These are phyloP conservation scores for Aplidium turbinatum DNA, from an alignment of 23 tunicate genomes.

Conservation along the genomic window DNA sequence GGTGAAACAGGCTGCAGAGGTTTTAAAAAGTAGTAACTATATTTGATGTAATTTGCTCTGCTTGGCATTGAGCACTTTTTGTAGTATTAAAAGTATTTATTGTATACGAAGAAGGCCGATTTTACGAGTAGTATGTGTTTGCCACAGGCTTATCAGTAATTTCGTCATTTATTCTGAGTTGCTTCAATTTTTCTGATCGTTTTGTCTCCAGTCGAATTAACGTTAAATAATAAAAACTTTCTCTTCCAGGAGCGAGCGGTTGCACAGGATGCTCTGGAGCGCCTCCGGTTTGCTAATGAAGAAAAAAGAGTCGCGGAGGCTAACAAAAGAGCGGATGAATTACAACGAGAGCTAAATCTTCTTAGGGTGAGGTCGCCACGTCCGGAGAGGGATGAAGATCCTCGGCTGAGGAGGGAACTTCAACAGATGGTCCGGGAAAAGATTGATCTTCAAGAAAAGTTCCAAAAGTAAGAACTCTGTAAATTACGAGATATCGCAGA, in stretches of 20 bases:
- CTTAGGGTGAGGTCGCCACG: slow-evolving; percentile 18
- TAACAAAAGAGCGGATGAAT: slow-evolving; percentile 36
- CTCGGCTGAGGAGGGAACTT: slow-evolving; percentile 13
- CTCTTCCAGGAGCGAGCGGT: slow-evolving; percentile 47
- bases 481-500: no score
- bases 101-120: no score
- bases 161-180: no score
- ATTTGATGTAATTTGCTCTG: no score
- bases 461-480: not conserved
- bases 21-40: no score
- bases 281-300: slow-evolving; percentile 49
- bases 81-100: no score
- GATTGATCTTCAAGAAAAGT: slow-evolving; percentile 24
- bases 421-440: slow-evolving; percentile 28
- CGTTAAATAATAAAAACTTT: not conserved
- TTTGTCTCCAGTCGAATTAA: not conserved
- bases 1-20: no score
- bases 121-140: no score
- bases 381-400: slow-evolving; percentile 1
- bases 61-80: no score
- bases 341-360: slow-evolving; percentile 52
- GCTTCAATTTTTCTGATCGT: not conserved
- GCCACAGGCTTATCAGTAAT: no score
- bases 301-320: slow-evolving; percentile 63
- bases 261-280: slow-evolving; percentile 57